Evolutionary conservation across 1,140 invertebrate genomes (phyloP).

Genomic region (Harpegnathos saltator): DNA sequence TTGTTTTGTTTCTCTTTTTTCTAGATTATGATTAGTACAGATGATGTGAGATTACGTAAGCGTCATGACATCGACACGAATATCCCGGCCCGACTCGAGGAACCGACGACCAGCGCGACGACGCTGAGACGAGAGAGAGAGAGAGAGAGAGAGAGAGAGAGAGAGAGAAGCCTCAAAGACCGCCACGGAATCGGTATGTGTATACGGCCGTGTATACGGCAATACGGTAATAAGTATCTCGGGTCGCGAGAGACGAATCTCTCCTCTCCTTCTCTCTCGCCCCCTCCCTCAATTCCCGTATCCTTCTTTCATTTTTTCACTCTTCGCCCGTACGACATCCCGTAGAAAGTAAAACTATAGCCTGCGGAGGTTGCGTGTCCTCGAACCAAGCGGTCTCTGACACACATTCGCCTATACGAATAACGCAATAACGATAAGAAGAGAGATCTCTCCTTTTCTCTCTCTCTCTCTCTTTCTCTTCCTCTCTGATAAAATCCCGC

Average conservation of each 20-base stretch:
- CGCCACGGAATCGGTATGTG: conserved; percentile 53
- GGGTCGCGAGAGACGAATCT: conserved; percentile 39
- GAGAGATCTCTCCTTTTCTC: conserved; percentile 8
- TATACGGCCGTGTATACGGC: conserved; percentile 42
- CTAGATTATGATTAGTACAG: no score
- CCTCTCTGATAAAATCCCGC: no score
- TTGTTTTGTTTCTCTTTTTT: no score
- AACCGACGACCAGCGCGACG: no score
- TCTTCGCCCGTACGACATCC: conserved; percentile 20
- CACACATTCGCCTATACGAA: conserved; percentile 60
- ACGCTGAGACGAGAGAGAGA: not conserved
- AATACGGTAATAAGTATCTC: conserved; percentile 55
- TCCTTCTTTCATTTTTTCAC: conserved; percentile 11
- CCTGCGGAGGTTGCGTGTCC: conserved; percentile 49
- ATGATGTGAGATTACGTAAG: no score
- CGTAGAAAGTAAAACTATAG: conserved; percentile 75
- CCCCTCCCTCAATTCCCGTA: conserved; percentile 29
- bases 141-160: not conserved
- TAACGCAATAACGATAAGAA: not conserved
- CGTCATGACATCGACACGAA: no score
- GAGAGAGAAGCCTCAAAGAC: not conserved
- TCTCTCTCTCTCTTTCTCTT: no score
- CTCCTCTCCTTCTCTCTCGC: conserved; percentile 21
- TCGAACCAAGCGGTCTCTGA: conserved; percentile 59
- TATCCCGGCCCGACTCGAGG: no score